A percentile compares a stretch with the other conserved stretches of the same genome.
Conservation (phyloP, 1,140 invertebrate genomes). For the Macrobrachium rosenbergii region DNA sequence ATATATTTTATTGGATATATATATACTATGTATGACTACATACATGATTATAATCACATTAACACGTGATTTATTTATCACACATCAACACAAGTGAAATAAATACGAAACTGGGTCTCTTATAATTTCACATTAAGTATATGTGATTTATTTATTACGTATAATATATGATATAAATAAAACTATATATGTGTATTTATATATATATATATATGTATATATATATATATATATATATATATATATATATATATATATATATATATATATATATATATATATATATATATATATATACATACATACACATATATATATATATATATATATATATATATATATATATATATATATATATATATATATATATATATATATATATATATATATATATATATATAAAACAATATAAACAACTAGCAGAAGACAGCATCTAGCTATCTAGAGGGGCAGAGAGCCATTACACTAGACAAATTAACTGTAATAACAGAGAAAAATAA, state of each 20-base stretch:
- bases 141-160: slow-evolving; percentile 7
- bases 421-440: too few relatives aligned
- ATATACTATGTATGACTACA: not conserved
- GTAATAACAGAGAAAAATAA: too few relatives aligned
- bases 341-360: slow-evolving; percentile 11
- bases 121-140: too few relatives aligned
- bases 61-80: too few relatives aligned
- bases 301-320: not conserved
- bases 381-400: too few relatives aligned
- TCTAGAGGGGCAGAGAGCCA: too few relatives aligned
- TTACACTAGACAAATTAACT: too few relatives aligned
- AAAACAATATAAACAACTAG: too few relatives aligned
- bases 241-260: slow-evolving; percentile 1
- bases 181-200: slow-evolving; percentile 1
- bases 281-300: not conserved
- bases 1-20: too few relatives aligned
- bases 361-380: slow-evolving; percentile 1
- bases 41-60: too few relatives aligned
- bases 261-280: not conserved
- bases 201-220: slow-evolving; percentile 11
- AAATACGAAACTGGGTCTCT: too few relatives aligned
- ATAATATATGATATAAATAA: slow-evolving; percentile 13
- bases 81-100: too few relatives aligned
- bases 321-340: not conserved
- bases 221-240: slow-evolving; percentile 26